Evolutionary conservation across 2,797 vertebrate species (phyloP).

Genomic region (Alca torda): DNA sequence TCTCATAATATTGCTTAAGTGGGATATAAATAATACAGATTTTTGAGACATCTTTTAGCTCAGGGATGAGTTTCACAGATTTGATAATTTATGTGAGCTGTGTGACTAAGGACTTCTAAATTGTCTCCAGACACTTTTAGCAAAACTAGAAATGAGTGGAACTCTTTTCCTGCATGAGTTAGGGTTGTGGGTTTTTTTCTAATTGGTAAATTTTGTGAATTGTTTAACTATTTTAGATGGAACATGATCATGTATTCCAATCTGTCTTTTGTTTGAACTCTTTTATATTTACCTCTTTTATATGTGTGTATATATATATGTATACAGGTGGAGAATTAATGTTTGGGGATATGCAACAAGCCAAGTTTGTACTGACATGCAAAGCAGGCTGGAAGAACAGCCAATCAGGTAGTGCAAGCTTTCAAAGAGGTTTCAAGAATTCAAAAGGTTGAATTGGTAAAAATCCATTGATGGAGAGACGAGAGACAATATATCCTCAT

Average conservation of each 20-base stretch:
- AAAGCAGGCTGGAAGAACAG: not conserved
- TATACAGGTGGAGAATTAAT: not conserved
- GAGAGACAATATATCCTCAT: not conserved
- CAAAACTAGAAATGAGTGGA: not conserved
- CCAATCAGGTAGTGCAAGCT: not conserved
- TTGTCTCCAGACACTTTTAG: not conserved
- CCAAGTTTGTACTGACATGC: not conserved
- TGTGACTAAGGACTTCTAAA: not conserved
- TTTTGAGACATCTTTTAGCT: not conserved
- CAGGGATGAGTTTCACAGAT: not conserved
- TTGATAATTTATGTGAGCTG: not conserved
- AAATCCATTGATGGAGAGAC: not conserved
- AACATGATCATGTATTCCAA: not conserved
- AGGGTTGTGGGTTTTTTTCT: not conserved
- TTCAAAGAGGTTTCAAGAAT: not conserved
- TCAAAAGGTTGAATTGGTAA: not conserved
- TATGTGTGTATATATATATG: too few species aligned
- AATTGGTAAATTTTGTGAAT: not conserved
- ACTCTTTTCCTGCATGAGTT: not conserved
- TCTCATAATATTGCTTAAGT: not conserved
- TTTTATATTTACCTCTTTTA: not conserved
- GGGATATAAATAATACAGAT: not conserved
- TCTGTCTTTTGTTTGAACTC: not conserved
- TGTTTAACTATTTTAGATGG: not conserved
- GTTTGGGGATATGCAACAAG: not conserved